Evolutionary conservation across 1,140 invertebrate genomes (phyloP).

Genomic region (Penaeus vannamei): DNA sequence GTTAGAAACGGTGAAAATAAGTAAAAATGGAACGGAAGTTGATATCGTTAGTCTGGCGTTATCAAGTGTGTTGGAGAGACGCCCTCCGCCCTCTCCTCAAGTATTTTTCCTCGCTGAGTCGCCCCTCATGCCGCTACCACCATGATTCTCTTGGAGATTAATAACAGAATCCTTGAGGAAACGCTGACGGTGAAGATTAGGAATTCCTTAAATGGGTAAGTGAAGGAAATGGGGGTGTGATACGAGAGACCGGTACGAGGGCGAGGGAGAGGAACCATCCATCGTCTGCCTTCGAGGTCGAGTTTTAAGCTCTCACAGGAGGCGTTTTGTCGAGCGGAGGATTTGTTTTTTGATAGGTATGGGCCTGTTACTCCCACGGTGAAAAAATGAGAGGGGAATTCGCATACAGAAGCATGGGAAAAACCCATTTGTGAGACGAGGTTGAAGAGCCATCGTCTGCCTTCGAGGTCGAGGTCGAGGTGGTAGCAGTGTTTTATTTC

Average conservation of each 20-base stretch:
- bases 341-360: no score
- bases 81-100: slow-evolving; percentile 8
- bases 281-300: no score
- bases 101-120: neutral
- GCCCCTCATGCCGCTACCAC: slow-evolving; percentile 54
- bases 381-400: no score
- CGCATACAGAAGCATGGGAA: no score
- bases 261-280: no score
- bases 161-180: slow-evolving; percentile 98
- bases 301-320: no score
- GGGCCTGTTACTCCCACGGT: no score
- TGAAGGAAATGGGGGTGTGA: slow-evolving; percentile 21
- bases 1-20: neutral
- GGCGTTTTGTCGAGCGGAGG: no score
- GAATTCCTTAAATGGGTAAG: slow-evolving; percentile 95
- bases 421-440: no score
- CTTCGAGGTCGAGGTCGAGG: no score
- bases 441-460: no score
- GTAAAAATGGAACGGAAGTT: slow-evolving; percentile 34
- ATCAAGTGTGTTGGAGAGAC: slow-evolving; percentile 47
- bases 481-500: no score
- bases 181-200: slow-evolving; percentile 94
- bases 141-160: slow-evolving; percentile 99
- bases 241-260: slow-evolving; percentile 37
- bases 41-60: slow-evolving; percentile 38